Evolutionary conservation across 2,888 invertebrate genomes (phyloP), one percentile per base, ranked within the genome.

Genomic region (Anthrax anthrax): DNA sequence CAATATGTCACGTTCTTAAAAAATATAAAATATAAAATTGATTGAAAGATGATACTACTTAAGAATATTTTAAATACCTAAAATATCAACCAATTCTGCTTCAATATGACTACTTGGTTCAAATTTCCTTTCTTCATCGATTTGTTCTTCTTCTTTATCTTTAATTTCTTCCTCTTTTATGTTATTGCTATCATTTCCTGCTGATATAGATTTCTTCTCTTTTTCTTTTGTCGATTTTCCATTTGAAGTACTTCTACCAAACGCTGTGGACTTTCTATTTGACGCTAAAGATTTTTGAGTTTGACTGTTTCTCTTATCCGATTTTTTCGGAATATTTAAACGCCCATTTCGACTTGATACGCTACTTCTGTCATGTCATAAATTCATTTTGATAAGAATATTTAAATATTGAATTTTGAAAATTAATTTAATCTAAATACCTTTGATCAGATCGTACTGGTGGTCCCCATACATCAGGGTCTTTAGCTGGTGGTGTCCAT

Each of bases 61-160:
- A 12, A 10, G 13, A 14, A 5, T 41, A 32, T 17, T 12, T 19
- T 34, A 34, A 65, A 63, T 59, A 83, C 84, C 84, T 52, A 94
- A 72, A 72, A 88, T 83, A 60, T 97, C 96, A 16, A 94, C 92
- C 48, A 97, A 74, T 63, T 95, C 96, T 27, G 84, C 77, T 65
- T 97, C 96, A 58, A 84, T 83, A 50, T 78, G 73, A 55, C 77
- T 76, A 42, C 78, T 75, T 9, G 84, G 78, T 60, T 94, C 92
- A 72, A 92, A 96, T 65, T 84, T 81, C 58, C 80, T 78, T 57
- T 89, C 89, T 48, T 85, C 85, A 2, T 79, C 80, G 29, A 75
- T 55, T 3, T 53, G 54, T 17, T 67, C 70, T 46, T 72, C 73
- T 37, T 77, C 75, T 51, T 79, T 77, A 48, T 74, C 72, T n/a